Conservation (phyloP, 2,113 vertebrate species). For the Ginglymostoma cirratum region DNA sequence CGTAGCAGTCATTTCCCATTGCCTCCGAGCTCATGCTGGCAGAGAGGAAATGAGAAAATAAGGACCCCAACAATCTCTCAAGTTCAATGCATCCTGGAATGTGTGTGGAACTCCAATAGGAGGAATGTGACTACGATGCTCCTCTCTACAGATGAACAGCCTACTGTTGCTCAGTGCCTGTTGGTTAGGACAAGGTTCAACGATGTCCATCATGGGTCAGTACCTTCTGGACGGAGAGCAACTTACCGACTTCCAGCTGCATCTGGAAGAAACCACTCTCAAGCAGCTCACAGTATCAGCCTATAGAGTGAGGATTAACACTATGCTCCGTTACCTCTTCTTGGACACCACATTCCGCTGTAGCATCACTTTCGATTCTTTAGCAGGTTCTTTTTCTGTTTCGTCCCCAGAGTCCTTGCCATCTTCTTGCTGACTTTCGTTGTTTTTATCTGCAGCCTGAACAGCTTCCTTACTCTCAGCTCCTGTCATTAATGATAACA, state of each 20-base stretch:
- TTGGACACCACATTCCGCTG: accelerated
- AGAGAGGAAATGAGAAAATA: no score
- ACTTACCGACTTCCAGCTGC: neutral
- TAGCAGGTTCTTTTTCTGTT: neutral
- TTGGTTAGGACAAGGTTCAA: neutral
- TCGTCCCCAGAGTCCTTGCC: neutral
- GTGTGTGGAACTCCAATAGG: neutral
- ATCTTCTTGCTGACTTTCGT: conserved; percentile 33
- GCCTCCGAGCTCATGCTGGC: neutral
- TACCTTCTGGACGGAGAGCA: neutral
- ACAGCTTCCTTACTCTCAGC: neutral
- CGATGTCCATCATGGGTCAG: neutral
- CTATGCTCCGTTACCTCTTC: conserved; percentile 37
- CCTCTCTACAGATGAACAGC: neutral
- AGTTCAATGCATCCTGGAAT: neutral
- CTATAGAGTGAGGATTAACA: neutral
- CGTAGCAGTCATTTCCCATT: neutral
- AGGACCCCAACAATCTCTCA: neutral
- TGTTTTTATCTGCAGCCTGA: accelerated
- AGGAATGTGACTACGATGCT: neutral
- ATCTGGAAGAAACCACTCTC: neutral
- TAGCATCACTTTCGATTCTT: neutral
- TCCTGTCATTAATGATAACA: conserved; percentile 34
- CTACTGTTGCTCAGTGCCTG: neutral
- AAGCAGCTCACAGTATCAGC: neutral